These are phyloP conservation scores for Leptinotarsa undecemlineata DNA, from an alignment of 1,140 invertebrate genomes.

Conservation along the genomic window DNA sequence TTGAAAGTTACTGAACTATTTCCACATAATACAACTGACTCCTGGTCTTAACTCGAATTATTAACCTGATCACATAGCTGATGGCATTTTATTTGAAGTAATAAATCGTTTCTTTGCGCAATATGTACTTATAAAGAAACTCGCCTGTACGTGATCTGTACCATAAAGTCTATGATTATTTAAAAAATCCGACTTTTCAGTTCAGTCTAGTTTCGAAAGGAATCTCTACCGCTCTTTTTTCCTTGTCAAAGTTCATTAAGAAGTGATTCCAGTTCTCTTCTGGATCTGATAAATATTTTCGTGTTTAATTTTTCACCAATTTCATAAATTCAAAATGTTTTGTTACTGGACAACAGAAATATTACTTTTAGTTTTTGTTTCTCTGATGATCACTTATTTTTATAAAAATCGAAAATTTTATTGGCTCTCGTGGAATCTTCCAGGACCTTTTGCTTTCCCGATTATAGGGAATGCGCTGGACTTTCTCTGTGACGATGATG, in stretches of 20 bases:
- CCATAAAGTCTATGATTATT: too few species aligned
- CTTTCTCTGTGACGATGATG: slow-evolving; percentile 38
- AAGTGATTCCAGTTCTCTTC: too few species aligned
- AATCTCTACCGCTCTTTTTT: not conserved
- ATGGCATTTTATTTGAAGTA: not conserved
- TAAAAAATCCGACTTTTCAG: too few species aligned
- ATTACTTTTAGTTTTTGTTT: not conserved
- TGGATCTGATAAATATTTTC: not conserved
- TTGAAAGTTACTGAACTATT: too few species aligned
- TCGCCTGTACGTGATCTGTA: not conserved
- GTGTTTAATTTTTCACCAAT: too few species aligned
- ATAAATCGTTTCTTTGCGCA: not conserved
- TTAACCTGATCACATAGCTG: too few species aligned
- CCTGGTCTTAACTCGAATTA: too few species aligned
- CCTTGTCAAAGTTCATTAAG: too few species aligned
- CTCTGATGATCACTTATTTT: not conserved
- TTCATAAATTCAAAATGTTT: not conserved
- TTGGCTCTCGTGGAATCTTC: slow-evolving; percentile 27
- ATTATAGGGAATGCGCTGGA: slow-evolving; percentile 36
- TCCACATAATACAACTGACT: too few species aligned
- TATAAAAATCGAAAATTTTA: slow-evolving; percentile 7
- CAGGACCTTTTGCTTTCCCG: slow-evolving; percentile 45
- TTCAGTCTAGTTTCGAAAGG: not conserved
- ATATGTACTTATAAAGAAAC: not conserved
- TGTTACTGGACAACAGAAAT: not conserved